phyloP scores from a whole-genome alignment of 2,888 invertebrate species.

The Cerceris rybyensis region DNA sequence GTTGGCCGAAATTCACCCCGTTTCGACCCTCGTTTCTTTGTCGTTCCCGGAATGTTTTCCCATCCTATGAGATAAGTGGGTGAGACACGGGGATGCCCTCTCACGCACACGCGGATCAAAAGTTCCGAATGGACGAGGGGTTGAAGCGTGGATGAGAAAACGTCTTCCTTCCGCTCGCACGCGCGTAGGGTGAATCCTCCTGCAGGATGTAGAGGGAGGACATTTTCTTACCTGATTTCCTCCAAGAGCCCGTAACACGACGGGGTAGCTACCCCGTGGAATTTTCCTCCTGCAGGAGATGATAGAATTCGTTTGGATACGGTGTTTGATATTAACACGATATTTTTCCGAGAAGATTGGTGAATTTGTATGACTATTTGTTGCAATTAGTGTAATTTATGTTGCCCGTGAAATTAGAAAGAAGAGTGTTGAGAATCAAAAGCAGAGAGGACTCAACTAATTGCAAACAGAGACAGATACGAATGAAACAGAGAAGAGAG shows the following conservation, averaged over 20 bases:
- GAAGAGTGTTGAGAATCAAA: not conserved
- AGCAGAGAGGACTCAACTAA: not conserved
- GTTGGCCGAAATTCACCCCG: not conserved
- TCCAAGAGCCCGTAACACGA: conserved; percentile 12
- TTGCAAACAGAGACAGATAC: not conserved
- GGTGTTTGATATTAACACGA: conserved; percentile 6
- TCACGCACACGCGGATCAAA: not conserved
- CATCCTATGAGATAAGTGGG: not conserved
- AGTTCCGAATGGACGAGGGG: conserved; percentile 2
- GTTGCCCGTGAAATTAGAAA: not conserved
- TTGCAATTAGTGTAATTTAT: conserved; percentile 12
- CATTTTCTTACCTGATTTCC: conserved; percentile 42
- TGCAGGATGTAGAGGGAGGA: not conserved
- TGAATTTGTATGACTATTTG: conserved; percentile 44
- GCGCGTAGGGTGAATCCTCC: not conserved
- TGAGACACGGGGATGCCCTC: conserved; percentile 6
- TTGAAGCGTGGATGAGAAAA: conserved; percentile 10
- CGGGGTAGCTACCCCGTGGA: not conserved
- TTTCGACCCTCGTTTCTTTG: conserved; percentile 6
- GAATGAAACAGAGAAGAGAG: not conserved
- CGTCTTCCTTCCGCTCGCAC: conserved; percentile 7
- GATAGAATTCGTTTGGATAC: conserved; percentile 13
- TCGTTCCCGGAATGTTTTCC: conserved; percentile 11
- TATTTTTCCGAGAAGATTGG: conserved; percentile 53
- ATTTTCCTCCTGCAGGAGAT: conserved; percentile 26